Evolutionary conservation across 2,888 invertebrate genomes (phyloP), one percentile per base, ranked within the genome.

Genomic region (Acrobasis repandana): DNA sequence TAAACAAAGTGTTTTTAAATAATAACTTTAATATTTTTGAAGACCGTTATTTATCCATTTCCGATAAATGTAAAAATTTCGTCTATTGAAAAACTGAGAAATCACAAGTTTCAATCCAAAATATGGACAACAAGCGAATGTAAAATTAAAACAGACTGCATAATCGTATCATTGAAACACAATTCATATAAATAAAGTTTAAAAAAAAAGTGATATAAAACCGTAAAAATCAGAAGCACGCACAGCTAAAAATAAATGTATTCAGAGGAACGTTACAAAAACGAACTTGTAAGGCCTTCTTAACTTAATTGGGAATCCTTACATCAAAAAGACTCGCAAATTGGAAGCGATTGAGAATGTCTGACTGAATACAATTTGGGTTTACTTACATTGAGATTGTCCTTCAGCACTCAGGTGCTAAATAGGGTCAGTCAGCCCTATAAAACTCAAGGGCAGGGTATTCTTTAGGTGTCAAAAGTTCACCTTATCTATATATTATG

Each of bases 241-340:
- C 8, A 48, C 15, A 10, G 48, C 9, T 3, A 43, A 43, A 43
- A 43, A 14, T 43, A 43, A 43, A 43, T 66, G 48, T 56, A 61
- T 50, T 52, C 61, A 62, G 11, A 11, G 11, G 10, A 43, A 43
- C n/a, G 43, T 43, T 43, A 43, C 43, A 43, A 43, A 43, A 43
- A 11, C 43, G 14, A 10, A 43, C 43, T 43, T 43, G 43, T 43
- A 43, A 14, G n/a, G 43, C n/a, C 10, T 43, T 43, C 14, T 43
- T 43, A 43, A 43, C 43, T 38, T 36, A 15, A 52, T 14, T 38
- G 2, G 5, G 16, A 36, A 54, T 18, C 38, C 54, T 54, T 38
- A 38, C 54, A 34, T 38, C 54, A 54, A 54, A 43, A 38, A 54
- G 18, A 18, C 38, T 18, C 14, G n/a, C 43, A 18, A 38, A 54